These are phyloP conservation scores for Thalpophila matura DNA, from an alignment of 2,888 invertebrate genomes.

Conservation along the genomic window DNA sequence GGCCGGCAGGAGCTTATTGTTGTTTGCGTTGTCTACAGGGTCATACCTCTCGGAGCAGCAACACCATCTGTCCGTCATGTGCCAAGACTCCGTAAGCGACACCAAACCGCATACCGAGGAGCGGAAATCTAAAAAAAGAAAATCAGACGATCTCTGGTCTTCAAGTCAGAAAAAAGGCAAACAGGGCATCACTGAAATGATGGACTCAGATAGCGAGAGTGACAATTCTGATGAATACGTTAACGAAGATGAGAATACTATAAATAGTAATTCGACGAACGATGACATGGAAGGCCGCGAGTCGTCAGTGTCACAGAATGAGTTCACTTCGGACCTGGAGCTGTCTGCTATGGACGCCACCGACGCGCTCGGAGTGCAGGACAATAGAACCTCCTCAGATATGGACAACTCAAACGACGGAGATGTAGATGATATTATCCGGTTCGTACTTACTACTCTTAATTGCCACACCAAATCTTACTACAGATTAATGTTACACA, in stretches of 20 bases:
- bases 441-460: slow-evolving; percentile 71
- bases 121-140: slow-evolving; percentile 91
- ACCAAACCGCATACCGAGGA: slow-evolving; percentile 80
- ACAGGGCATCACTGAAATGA: slow-evolving; percentile 90
- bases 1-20: neutral
- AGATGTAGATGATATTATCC: slow-evolving; percentile 92
- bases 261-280: slow-evolving; percentile 86
- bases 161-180: slow-evolving; percentile 92
- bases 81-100: slow-evolving; percentile 78
- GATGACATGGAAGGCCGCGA: slow-evolving; percentile 83
- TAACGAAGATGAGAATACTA: slow-evolving; percentile 86
- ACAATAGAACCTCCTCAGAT: slow-evolving; percentile 87
- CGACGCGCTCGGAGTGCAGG: slow-evolving; percentile 88
- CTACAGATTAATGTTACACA: slow-evolving; percentile 42
- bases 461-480: slow-evolving; percentile 15
- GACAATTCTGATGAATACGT: slow-evolving; percentile 85
- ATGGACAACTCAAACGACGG: slow-evolving; percentile 92
- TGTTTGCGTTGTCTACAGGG: slow-evolving; percentile 69
- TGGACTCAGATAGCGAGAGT: slow-evolving; percentile 92
- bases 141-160: slow-evolving; percentile 91
- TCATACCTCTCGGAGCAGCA: slow-evolving; percentile 87
- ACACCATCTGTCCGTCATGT: slow-evolving; percentile 85
- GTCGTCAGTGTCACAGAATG: slow-evolving; percentile 88
- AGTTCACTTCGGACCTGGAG: slow-evolving; percentile 92
- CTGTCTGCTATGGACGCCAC: slow-evolving; percentile 92